phyloP scores from a whole-genome alignment of 2,113 vertebrate genomes.

The Cyprichromis sp. region DNA sequence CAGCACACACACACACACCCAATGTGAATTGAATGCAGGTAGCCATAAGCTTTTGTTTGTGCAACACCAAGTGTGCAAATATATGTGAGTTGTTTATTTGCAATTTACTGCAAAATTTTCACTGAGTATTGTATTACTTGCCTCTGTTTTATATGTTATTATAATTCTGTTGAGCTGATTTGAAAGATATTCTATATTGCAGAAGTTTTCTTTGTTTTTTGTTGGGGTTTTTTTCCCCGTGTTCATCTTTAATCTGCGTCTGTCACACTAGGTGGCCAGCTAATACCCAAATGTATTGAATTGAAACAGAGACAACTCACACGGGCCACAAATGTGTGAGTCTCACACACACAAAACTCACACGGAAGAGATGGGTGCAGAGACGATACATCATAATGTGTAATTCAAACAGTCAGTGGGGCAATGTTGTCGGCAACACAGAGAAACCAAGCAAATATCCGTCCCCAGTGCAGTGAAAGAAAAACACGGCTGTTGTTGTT shows the following conservation, averaged over 20 bases:
- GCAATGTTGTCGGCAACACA: conserved; percentile 19
- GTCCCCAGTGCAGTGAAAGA: conserved; percentile 39
- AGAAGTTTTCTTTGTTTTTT: conserved; percentile 56
- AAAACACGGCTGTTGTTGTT: conserved; percentile 46
- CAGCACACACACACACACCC: neutral
- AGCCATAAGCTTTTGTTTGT: conserved; percentile 63
- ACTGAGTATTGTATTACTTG: conserved; percentile 27
- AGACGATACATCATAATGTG: conserved; percentile 57
- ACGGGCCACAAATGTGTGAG: conserved; percentile 3
- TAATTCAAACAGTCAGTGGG: conserved; percentile 51
- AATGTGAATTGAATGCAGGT: conserved; percentile 60
- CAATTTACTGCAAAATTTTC: conserved; percentile 33
- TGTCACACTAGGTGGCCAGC: conserved; percentile 63
- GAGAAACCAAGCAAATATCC: conserved; percentile 40
- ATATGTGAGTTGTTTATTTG: conserved; percentile 30
- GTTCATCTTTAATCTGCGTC: conserved; percentile 62
- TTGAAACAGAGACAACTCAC: conserved; percentile 48
- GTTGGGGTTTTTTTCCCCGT: neutral
- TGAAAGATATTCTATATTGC: conserved; percentile 59
- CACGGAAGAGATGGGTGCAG: neutral
- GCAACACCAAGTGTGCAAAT: conserved; percentile 46
- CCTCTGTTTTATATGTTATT: conserved; percentile 56
- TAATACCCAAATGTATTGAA: conserved; percentile 55
- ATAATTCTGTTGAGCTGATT: conserved; percentile 50
- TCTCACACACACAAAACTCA: neutral